Conservation (phyloP, 2,888 invertebrate genomes). For the Xestia sexstrigata region DNA sequence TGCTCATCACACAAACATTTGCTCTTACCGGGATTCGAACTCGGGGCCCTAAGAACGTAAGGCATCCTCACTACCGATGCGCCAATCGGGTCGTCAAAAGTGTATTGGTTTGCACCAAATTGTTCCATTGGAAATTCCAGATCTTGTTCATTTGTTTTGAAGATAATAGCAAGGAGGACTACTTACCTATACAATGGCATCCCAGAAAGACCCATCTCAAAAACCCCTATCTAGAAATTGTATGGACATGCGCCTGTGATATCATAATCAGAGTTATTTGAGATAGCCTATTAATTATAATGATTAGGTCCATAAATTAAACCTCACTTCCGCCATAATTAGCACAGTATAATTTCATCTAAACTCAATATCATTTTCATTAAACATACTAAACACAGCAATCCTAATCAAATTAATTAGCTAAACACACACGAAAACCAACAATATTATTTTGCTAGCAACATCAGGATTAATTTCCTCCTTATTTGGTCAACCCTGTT, state of each 20-base stretch:
- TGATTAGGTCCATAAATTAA: background rate
- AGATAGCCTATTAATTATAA: background rate
- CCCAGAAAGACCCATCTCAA: background rate
- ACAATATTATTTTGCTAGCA: constrained; percentile 69
- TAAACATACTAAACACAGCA: constrained; percentile 9
- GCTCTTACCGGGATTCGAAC: too few relatives aligned
- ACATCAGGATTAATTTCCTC: constrained; percentile 77
- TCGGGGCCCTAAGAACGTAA: too few relatives aligned
- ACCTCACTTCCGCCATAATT: background rate
- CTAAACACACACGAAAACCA: constrained; percentile 53
- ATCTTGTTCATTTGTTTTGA: background rate
- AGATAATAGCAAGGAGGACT: background rate
- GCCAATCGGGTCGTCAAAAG: too few relatives aligned
- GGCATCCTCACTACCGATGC: too few relatives aligned
- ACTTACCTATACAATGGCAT: background rate
- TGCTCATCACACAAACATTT: too few relatives aligned
- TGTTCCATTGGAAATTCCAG: background rate
- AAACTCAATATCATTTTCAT: constrained; percentile 8
- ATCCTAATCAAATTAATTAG: constrained; percentile 44
- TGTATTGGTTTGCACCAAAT: background rate
- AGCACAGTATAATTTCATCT: background rate
- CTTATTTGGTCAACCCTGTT: constrained; percentile 74
- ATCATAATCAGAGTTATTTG: background rate
- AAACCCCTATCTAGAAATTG: background rate
- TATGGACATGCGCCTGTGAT: background rate